Evolutionary conservation across 2,113 vertebrate species (phyloP), one percentile per base, ranked within the genome.

Genomic region (Sturnira hondurensis): DNA sequence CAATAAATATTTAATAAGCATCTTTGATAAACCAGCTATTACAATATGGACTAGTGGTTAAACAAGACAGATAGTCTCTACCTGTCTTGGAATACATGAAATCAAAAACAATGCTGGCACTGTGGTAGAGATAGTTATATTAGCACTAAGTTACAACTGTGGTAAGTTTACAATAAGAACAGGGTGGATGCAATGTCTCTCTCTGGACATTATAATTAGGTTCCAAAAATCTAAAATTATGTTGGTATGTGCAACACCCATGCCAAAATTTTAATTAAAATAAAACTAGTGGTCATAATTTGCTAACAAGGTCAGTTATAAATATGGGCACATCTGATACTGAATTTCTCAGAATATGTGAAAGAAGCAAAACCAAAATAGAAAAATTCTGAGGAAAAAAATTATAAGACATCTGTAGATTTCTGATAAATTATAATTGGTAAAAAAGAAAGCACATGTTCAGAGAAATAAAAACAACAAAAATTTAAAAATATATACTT

Each of bases 1-100:
- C 38, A 90, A 63, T 82, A 94, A 89, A 77, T 71, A 94, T 92
- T 77, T 89, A 78, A 86, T 90, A 22, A 71, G 17, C 28, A 71
- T 7, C 47, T 85, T 54, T 50, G 71, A 65, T 88, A 73, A 74
- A 17, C 13, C 33, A 86, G 33, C 28, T 38, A 90, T 50, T 94
- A 20, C 22, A 76, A 20, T 47, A 63, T 78, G 36, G 4, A 19
- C 54, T 45, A 7, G n/a, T 56, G 70, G 26, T 61, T 83, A 80
- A 91, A 84, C 20, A 85, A 67, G 33, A 84, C 19, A 41, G 4
- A 2, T 28, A 83, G 33, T 26, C 20, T 78, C 77, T 50, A 45
- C 54, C 31, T 84, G n/a, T n/a, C 33, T 88, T 71, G 36, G 31
- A 52, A 73, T 12, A 2, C 31, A 68, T 80, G 4, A 9, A 74